phyloP scores from a whole-genome alignment of 2,888 invertebrate species.

The Eupeodes luniger region DNA sequence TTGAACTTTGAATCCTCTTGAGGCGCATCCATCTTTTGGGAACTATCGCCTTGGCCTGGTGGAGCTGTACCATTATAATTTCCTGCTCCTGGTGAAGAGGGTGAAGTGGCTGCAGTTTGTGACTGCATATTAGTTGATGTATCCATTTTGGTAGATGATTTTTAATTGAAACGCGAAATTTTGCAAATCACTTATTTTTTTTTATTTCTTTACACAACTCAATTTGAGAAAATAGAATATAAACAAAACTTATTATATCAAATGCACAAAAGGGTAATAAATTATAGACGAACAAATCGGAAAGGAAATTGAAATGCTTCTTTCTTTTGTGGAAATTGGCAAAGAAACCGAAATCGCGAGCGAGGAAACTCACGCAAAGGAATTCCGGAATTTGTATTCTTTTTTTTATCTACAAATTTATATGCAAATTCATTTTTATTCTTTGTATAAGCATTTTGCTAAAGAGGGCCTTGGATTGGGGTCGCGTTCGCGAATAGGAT shows the following conservation, averaged over 20 bases:
- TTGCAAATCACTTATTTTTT: background rate
- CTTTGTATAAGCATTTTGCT: slow-evolving; percentile 45
- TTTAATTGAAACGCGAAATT: slow-evolving; percentile 4
- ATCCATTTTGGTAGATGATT: slow-evolving; percentile 40
- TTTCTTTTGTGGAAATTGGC: slow-evolving; percentile 9
- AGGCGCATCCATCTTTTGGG: slow-evolving; percentile 33
- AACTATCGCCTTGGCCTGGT: slow-evolving; percentile 24
- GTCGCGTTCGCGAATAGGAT: background rate
- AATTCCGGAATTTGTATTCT: slow-evolving; percentile 46
- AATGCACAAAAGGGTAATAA: background rate
- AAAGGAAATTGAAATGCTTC: slow-evolving; percentile 1
- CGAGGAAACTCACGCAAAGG: slow-evolving; percentile 37
- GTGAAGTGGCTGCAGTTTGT: slow-evolving; percentile 31
- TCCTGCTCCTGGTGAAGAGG: slow-evolving; percentile 58
- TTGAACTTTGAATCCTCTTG: slow-evolving; percentile 67
- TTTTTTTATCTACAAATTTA: slow-evolving; percentile 23
- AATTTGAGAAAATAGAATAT: background rate
- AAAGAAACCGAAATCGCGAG: background rate
- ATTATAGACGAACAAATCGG: background rate
- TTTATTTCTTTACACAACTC: background rate
- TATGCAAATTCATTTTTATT: slow-evolving; percentile 55
- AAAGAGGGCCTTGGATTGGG: background rate
- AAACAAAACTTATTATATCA: background rate
- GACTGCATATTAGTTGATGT: slow-evolving; percentile 29
- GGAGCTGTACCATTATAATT: slow-evolving; percentile 40